Evolutionary conservation across 2,113 vertebrate genomes (phyloP).

Genomic region (Sinosuthora webbiana): DNA sequence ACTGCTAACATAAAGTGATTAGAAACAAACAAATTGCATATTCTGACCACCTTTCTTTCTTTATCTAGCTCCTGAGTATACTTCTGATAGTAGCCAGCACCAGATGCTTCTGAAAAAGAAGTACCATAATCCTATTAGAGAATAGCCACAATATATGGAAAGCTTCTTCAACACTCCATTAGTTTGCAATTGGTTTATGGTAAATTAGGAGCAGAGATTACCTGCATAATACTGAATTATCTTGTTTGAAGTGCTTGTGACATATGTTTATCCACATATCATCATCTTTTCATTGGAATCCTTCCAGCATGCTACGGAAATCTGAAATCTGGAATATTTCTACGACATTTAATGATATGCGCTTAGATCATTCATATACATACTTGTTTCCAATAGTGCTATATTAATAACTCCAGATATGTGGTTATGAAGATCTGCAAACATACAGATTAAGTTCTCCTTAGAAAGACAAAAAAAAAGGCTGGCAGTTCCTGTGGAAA

Average conservation of each 20-base stretch:
- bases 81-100: neutral
- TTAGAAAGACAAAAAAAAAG: neutral
- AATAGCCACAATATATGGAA: neutral
- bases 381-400: neutral
- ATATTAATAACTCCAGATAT: neutral
- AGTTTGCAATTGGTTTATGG: neutral
- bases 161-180: neutral
- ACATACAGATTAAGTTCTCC: neutral
- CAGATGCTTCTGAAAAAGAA: neutral
- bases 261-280: neutral
- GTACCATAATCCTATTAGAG: neutral
- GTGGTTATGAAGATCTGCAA: neutral
- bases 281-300: neutral
- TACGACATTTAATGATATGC: neutral
- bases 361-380: neutral
- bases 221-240: neutral
- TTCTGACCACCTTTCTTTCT: neutral
- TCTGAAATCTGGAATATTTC: neutral
- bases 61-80: neutral
- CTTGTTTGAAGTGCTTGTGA: neutral
- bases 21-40: neutral
- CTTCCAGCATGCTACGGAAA: neutral
- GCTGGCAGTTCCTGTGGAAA: constrained; percentile 18
- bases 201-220: neutral
- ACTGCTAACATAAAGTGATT: neutral